Evolutionary conservation across 1,140 invertebrate species (phyloP), one percentile per base, ranked within the genome.

Genomic region (Drosophila mauritiana): DNA sequence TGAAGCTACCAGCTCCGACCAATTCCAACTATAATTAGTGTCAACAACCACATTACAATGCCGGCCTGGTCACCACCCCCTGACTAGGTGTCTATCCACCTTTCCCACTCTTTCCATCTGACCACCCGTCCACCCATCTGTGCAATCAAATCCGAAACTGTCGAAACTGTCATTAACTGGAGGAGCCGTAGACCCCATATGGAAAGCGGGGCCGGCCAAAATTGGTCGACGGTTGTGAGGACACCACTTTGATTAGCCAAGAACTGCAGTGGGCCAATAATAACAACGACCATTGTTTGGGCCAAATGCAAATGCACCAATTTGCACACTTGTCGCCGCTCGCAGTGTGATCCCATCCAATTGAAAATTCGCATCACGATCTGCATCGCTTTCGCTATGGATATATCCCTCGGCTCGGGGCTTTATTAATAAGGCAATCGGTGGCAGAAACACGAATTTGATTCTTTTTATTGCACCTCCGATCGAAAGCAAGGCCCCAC

Each of bases 11-110:
- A 65, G 78, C 48, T 40, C 49, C 62, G 57, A 72, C 79, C 83
- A 86, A 84, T 88, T 89, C 80, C 84, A 88, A 84, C 89, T 89
- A 84, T 88, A 88, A 88, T 88, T 88, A 88, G 84, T 88, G 84
- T 88, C 84, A 88, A 88, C 84, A 89, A 84, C 85, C 84, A 88
- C 84, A 88, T 88, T 88, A 88, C 77, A 69, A 84, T 88, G 83
- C 69, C 77, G 46, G 49, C 59, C 54, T 55, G 20, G 27, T 45
- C 55, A 27, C 61, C 61, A 25, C 61, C 49, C 43, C 54, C 36
- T 37, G 49, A 39, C n/a, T 13, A 54, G 39, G 48, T 25, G 25
- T 34, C 25, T 17, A 31, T 25, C 34, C 42, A 58, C 37, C 37
- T 13, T 13, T 13, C 36, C 36, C 13, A 12, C 36, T 12, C 45